Percentiles rank a stretch among this genome's conserved stretches.
phyloP scores from a whole-genome alignment of 2,888 invertebrate species.

The Drosophila nigricruria region DNA sequence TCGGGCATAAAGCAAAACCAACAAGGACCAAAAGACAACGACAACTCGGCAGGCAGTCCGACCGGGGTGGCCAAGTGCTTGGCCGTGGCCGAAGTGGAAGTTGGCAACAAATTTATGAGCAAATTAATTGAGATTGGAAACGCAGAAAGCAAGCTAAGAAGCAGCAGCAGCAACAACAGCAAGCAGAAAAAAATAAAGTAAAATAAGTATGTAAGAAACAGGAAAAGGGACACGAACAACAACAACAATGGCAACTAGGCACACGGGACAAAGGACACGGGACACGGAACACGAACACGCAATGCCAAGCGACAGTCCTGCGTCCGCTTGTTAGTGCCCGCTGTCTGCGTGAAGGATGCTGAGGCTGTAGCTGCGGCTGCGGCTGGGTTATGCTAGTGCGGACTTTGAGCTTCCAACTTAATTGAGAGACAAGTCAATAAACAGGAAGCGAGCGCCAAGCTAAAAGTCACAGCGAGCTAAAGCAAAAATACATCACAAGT shows the following conservation, averaged over 20 bases:
- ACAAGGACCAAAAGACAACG: constrained; percentile 63
- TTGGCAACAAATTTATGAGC: constrained; percentile 81
- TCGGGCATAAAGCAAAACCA: constrained; percentile 73
- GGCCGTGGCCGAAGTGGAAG: constrained; percentile 48
- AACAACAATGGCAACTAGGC: constrained; percentile 7
- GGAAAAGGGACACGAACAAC: constrained; percentile 30
- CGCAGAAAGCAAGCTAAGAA: constrained; percentile 63
- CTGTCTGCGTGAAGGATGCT: constrained; percentile 18
- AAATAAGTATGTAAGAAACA: constrained; percentile 9
- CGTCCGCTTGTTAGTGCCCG: constrained; percentile 71
- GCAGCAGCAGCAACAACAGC: constrained; percentile 16
- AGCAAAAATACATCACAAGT: constrained; percentile 26
- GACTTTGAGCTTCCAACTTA: constrained; percentile 72
- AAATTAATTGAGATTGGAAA: constrained; percentile 83
- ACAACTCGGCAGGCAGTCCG: constrained; percentile 41
- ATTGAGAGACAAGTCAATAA: constrained; percentile 83
- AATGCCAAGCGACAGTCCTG: constrained; percentile 59
- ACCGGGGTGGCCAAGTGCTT: constrained; percentile 15
- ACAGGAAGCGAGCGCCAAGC: constrained; percentile 72
- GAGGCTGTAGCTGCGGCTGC: constrained; percentile 3
- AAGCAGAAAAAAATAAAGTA: not conserved
- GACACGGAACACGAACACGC: constrained; percentile 52
- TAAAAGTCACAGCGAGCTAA: constrained; percentile 68
- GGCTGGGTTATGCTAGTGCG: constrained; percentile 23
- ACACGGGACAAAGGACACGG: constrained; percentile 16